These are phyloP conservation scores for Tachypleus tridentatus DNA, from an alignment of 1,140 invertebrate genomes.

Conservation along the genomic window DNA sequence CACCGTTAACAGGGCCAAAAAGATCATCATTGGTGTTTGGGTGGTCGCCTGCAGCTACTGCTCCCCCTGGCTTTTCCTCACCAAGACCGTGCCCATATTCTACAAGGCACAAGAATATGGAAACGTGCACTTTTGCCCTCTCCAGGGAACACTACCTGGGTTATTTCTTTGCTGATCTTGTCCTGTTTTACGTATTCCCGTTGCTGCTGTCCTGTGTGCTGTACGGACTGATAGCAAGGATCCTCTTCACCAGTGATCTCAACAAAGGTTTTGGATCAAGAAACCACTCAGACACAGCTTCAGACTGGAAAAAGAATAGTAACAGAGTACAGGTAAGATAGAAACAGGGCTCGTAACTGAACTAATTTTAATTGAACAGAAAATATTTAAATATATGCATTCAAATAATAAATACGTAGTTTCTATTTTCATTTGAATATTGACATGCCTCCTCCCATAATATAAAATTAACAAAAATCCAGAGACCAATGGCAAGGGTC, in stretches of 20 bases:
- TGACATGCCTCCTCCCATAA: too few relatives aligned
- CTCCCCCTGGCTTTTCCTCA: slow-evolving; percentile 43
- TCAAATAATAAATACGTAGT: too few relatives aligned
- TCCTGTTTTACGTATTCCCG: slow-evolving; percentile 48
- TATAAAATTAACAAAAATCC: too few relatives aligned
- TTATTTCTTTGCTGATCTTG: slow-evolving; percentile 46
- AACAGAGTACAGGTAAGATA: slow-evolving; percentile 32
- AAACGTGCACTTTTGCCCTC: slow-evolving; percentile 40
- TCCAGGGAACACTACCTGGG: slow-evolving; percentile 40
- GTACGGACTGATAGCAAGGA: slow-evolving; percentile 44
- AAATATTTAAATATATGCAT: too few relatives aligned
- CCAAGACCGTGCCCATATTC: slow-evolving; percentile 29
- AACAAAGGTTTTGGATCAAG: slow-evolving; percentile 22
- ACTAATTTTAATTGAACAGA: too few relatives aligned
- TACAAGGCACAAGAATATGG: slow-evolving; percentile 32
- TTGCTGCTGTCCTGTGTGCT: slow-evolving; percentile 42
- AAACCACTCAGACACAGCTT: background rate
- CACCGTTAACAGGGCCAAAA: slow-evolving; percentile 43
- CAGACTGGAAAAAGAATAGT: slow-evolving; percentile 5
- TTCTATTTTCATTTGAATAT: too few relatives aligned
- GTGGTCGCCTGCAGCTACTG: slow-evolving; percentile 43
- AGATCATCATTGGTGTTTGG: slow-evolving; percentile 46
- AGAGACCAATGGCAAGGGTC: too few relatives aligned
- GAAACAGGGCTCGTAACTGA: too few relatives aligned
- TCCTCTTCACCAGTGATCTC: slow-evolving; percentile 37